Conservation (phyloP, 2,797 vertebrate genomes). For the Periparus ater region DNA sequence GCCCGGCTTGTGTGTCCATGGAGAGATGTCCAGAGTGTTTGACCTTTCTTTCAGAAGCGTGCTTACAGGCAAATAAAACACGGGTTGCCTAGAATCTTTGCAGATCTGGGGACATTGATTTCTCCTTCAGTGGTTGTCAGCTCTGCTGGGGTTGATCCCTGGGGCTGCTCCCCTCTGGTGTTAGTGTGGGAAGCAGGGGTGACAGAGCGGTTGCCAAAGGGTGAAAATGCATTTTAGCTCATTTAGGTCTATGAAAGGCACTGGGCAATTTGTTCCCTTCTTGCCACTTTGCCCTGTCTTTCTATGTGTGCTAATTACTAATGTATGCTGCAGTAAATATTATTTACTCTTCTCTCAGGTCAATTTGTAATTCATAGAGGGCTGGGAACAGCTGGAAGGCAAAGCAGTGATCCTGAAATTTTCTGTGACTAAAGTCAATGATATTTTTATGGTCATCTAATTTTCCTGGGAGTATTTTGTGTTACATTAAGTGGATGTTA, state of each 20-base stretch:
- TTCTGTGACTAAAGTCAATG: neutral
- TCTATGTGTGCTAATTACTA: neutral
- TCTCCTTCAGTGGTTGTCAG: neutral
- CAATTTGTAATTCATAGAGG: neutral
- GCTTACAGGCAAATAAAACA: neutral
- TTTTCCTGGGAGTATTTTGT: conserved; percentile 30
- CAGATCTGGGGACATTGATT: neutral
- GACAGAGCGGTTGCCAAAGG: rapidly evolving
- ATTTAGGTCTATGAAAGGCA: neutral
- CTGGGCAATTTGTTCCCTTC: neutral
- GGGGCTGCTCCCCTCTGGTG: neutral
- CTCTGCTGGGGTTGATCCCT: neutral
- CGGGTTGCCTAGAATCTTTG: rapidly evolving
- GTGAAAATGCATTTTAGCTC: neutral
- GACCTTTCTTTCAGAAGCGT: neutral
- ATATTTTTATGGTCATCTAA: conserved; percentile 29
- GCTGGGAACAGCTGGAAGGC: neutral
- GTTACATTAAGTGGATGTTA: conserved; percentile 4
- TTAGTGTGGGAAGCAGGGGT: neutral
- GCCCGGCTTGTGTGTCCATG: rapidly evolving
- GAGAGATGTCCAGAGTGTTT: neutral
- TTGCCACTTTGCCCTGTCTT: neutral
- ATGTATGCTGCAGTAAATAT: neutral
- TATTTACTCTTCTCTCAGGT: conserved; percentile 1
- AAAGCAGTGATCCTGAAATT: conserved; percentile 32